Base-by-base conservation (phyloP, 2,888 invertebrate genomes). In the Acanthosoma haemorrhoidale region DNA sequence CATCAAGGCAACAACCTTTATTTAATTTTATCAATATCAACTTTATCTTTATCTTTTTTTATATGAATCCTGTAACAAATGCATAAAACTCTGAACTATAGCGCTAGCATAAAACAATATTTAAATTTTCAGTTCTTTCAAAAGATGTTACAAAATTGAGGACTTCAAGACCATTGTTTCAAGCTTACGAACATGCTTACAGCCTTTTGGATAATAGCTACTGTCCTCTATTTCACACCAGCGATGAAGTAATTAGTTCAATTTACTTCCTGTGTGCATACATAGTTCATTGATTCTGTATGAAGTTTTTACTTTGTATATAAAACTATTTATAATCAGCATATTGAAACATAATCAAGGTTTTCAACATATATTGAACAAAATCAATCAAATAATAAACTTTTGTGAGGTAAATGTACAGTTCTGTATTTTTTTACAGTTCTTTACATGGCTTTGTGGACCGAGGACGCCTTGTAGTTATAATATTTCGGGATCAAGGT, bases 161-260 rank as follows among this genome's bases (percentile, higher is more conserved):
- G 78, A 91, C 89, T 3, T 89, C 90, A 34, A 84, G 88, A 71
- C 89, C 91, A 0, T 79, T 92, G 34, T 92, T 89, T 78, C 86
- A 89, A 79, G 91, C 92, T 0, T 91, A 91, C 77, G 88, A 92
- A 76, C 87, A 88, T 78, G 88, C 89, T 0, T 91, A 90, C 77
- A 84, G 86, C 32, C 79, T 87, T 3, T 80, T 93, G 75, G 92
- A 92, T 79, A 86, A 85, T 74, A 84, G 86, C 71, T 88, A 89
- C 82, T 81, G 91, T 73, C 90, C 91, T 11, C 84, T 87, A 76
- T 93, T 92, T 81, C 86, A 91, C 79, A 90, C 91, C 77, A 91
- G 91, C 78, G 89, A 89, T 80, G 88, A 90, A 82, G 90, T 91
- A 81, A 57, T 32, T 60, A 29, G 25, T 32, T 36, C n/a, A 29